Conservation (phyloP, 30 jellyfish, hydroid and myxozoan species). For the Euphysa ruthae region DNA sequence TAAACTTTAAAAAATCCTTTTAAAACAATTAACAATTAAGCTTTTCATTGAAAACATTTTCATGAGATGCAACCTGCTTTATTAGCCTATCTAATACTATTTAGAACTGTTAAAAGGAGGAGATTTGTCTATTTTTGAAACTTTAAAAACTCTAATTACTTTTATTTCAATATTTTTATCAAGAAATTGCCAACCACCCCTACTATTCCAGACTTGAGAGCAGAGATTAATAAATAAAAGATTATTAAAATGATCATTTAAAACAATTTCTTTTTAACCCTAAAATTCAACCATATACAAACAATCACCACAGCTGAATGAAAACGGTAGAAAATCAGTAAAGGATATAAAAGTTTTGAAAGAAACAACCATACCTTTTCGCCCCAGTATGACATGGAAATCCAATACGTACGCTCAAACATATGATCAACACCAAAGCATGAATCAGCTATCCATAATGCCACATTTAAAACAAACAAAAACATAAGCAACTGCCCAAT, state of each 20-base stretch:
- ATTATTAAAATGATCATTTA: too few relatives aligned
- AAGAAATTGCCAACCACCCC: too few relatives aligned
- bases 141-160: too few relatives aligned
- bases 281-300: constrained; percentile 3
- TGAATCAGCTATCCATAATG: constrained; percentile 14
- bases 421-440: constrained; percentile 4
- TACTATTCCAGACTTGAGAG: too few relatives aligned
- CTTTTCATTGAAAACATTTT: too few relatives aligned
- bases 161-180: too few relatives aligned
- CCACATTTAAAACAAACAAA: constrained; percentile 1
- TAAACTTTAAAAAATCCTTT: too few relatives aligned
- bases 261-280: constrained; percentile 2
- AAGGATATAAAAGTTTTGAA: constrained; percentile 11
- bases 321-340: constrained; percentile 15
- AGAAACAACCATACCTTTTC: constrained; percentile 5
- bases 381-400: constrained; percentile 3
- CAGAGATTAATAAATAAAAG: not conserved
- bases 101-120: too few relatives aligned
- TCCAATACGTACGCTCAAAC: constrained; percentile 6
- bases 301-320: constrained; percentile 30
- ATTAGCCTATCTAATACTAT: too few relatives aligned
- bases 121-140: too few relatives aligned
- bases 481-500: constrained; percentile 22
- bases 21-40: too few relatives aligned
- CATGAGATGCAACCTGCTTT: too few relatives aligned